Percentiles rank a stretch among this genome's conserved stretches.
Conservation (phyloP, 2,888 invertebrate species). For the Eilema caniola region DNA sequence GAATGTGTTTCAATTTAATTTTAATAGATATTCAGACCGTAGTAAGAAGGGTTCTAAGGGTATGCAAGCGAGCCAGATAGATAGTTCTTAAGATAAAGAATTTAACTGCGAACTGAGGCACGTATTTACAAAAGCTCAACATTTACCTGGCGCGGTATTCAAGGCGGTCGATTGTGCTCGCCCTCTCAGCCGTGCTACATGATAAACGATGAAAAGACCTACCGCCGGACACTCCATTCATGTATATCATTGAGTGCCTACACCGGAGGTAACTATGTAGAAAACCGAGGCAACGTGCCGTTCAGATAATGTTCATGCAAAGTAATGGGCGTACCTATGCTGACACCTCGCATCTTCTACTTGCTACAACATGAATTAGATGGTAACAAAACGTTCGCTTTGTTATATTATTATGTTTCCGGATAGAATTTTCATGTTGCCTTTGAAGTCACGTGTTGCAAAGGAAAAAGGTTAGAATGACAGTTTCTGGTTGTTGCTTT, state of each 20-base stretch:
- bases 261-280: slow-evolving; percentile 65
- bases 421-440: slow-evolving; percentile 29
- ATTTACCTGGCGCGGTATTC: slow-evolving; percentile 68
- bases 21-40: slow-evolving; percentile 42
- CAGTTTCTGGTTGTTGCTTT: slow-evolving; percentile 38
- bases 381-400: slow-evolving; percentile 38
- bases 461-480: slow-evolving; percentile 40
- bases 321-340: slow-evolving; percentile 16
- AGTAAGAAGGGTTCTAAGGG: slow-evolving; percentile 30
- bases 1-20: slow-evolving; percentile 51
- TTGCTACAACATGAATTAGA: slow-evolving; percentile 29
- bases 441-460: slow-evolving; percentile 42
- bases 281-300: slow-evolving; percentile 60
- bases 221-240: slow-evolving; percentile 80
- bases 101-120: slow-evolving; percentile 49
- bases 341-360: slow-evolving; percentile 22
- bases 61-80: slow-evolving; percentile 34
- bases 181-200: slow-evolving; percentile 66
- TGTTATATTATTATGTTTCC: slow-evolving; percentile 36
- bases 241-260: slow-evolving; percentile 74
- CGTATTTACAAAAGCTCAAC: slow-evolving; percentile 60
- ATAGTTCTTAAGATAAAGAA: slow-evolving; percentile 60
- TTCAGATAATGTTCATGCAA: slow-evolving; percentile 30
- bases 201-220: slow-evolving; percentile 79
- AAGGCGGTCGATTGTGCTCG: slow-evolving; percentile 68